phyloP scores from a whole-genome alignment of 1,140 invertebrate genomes.

The Aleiodes sp. region DNA sequence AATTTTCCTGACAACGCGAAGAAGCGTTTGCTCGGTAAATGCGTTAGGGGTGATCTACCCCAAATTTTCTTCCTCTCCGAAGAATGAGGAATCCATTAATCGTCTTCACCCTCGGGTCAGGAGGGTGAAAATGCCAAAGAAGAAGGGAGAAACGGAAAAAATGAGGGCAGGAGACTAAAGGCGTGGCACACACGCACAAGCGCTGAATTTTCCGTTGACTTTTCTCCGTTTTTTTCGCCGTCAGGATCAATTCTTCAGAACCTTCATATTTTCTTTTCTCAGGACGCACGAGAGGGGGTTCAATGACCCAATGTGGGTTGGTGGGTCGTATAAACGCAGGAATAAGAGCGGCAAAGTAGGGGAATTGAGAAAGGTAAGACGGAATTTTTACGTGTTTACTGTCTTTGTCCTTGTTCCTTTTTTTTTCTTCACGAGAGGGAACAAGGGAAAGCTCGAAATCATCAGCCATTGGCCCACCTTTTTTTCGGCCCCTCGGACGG shows the following conservation, averaged over 20 bases:
- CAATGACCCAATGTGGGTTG: conserved; percentile 39
- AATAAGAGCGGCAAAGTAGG: background rate
- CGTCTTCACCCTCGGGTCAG: background rate
- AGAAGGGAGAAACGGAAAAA: background rate
- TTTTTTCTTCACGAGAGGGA: background rate
- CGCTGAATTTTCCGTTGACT: background rate
- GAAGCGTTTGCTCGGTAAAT: background rate
- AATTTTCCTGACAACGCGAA: no score
- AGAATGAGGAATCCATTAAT: background rate
- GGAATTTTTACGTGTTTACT: background rate
- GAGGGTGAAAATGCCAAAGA: conserved; percentile 12
- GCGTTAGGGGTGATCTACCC: conserved; percentile 4
- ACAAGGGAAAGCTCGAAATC: background rate
- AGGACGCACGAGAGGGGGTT: background rate
- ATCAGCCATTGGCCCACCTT: background rate
- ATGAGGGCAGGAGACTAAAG: background rate
- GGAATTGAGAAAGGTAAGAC: background rate
- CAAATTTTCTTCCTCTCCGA: background rate
- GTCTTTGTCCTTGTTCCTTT: background rate
- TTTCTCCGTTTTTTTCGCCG: background rate
- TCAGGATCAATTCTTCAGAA: background rate
- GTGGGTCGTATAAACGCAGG: conserved; percentile 29
- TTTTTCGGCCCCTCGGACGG: no score
- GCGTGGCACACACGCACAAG: background rate
- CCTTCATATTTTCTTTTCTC: background rate